phyloP scores from a whole-genome alignment of 2,797 vertebrate genomes.

The Muscicapa striata region DNA sequence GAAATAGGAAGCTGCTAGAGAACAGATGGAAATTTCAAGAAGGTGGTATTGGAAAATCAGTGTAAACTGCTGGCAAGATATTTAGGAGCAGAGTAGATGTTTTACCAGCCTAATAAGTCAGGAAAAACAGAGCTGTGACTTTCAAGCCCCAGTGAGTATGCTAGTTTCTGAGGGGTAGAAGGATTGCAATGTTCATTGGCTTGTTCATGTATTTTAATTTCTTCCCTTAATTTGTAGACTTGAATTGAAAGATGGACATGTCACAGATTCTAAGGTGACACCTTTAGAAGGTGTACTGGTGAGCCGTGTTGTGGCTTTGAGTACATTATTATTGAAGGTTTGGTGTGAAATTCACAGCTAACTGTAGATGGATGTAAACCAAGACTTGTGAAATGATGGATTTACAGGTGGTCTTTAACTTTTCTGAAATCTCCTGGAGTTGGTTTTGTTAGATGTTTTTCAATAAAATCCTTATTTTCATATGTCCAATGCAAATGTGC shows the following conservation, averaged over 20 bases:
- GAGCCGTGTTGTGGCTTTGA: neutral
- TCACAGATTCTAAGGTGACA: slow-evolving; percentile 29
- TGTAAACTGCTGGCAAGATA: neutral
- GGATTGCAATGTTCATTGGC: neutral
- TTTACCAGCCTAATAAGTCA: neutral
- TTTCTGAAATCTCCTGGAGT: slow-evolving; percentile 48
- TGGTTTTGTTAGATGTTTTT: slow-evolving; percentile 46
- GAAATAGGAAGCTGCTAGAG: neutral
- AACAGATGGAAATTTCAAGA: neutral
- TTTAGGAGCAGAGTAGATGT: neutral
- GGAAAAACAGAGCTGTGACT: neutral
- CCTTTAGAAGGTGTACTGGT: slow-evolving; percentile 37
- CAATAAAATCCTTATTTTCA: neutral
- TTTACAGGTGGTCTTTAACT: slow-evolving; percentile 75
- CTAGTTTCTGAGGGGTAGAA: neutral
- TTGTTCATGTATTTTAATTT: slow-evolving; percentile 34
- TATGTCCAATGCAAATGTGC: neutral
- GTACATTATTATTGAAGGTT: neutral
- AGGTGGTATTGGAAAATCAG: neutral
- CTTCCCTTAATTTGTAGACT: slow-evolving; percentile 44
- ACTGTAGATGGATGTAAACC: neutral
- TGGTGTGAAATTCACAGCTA: neutral
- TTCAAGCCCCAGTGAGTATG: neutral
- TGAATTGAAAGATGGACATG: slow-evolving; percentile 19
- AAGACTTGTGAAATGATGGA: slow-evolving; percentile 77